phyloP scores from a whole-genome alignment of 1,140 invertebrate genomes.

The Hesperophylax magnus region DNA sequence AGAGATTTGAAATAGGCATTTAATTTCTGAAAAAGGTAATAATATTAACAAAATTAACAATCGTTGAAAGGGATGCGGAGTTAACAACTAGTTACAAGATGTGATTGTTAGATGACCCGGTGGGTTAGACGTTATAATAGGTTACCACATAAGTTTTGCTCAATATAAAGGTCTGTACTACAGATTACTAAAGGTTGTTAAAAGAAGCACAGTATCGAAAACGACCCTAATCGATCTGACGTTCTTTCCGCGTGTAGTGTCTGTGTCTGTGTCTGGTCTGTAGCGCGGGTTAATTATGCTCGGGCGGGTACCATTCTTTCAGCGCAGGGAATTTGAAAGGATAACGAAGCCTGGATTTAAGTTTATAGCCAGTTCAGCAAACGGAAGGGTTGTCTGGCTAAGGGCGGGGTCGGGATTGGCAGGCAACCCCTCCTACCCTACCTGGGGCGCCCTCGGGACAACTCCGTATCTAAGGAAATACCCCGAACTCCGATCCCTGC shows the following conservation, averaged over 20 bases:
- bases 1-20: too few relatives aligned
- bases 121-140: not conserved
- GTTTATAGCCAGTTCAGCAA: constrained; percentile 22
- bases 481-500: too few relatives aligned
- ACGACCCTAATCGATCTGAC: not conserved
- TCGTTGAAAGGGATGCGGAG: too few relatives aligned
- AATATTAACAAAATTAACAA: too few relatives aligned
- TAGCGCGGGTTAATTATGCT: not conserved
- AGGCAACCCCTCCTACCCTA: not conserved
- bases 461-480: not conserved
- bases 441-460: not conserved
- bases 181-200: not conserved
- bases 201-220: not conserved
- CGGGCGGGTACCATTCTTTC: constrained; percentile 6
- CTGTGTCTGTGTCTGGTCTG: too few relatives aligned
- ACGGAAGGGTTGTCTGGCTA: constrained; percentile 16
- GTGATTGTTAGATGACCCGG: too few relatives aligned
- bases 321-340: constrained; percentile 8
- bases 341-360: not conserved
- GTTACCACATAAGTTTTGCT: not conserved
- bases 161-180: not conserved
- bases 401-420: not conserved
- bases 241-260: not conserved
- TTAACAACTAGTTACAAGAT: too few relatives aligned
- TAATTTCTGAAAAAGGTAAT: too few relatives aligned